These are phyloP conservation scores for Hirtodrosophila trivittata DNA, from an alignment of 2,888 invertebrate genomes.

Conservation along the genomic window DNA sequence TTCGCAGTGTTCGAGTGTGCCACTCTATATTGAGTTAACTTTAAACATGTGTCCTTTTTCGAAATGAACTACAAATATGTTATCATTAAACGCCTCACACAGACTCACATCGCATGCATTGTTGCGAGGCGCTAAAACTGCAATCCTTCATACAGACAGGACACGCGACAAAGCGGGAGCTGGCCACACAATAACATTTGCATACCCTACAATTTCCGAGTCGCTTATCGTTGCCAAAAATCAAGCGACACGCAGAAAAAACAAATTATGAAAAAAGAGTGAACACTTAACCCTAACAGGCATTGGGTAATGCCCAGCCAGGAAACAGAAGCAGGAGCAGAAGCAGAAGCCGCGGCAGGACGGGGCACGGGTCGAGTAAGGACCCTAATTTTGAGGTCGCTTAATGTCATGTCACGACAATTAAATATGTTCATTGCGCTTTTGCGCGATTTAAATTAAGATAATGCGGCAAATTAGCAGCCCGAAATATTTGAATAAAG, in stretches of 20 bases:
- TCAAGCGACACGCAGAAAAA: slow-evolving; percentile 61
- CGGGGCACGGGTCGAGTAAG: slow-evolving; percentile 36
- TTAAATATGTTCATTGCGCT: slow-evolving; percentile 71
- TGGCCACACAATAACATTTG: slow-evolving; percentile 63
- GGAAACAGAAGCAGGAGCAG: too few species aligned
- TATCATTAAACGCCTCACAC: slow-evolving; percentile 61
- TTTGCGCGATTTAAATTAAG: slow-evolving; percentile 79
- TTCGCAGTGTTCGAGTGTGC: too few species aligned
- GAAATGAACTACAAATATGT: slow-evolving; percentile 67
- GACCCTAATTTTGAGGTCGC: slow-evolving; percentile 68
- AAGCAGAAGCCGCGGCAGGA: too few species aligned
- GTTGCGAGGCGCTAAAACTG: slow-evolving; percentile 71
- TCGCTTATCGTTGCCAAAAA: slow-evolving; percentile 71
- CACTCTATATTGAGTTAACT: slow-evolving; percentile 1
- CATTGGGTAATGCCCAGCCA: slow-evolving; percentile 5
- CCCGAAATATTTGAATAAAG: slow-evolving; percentile 77
- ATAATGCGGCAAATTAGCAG: slow-evolving; percentile 82
- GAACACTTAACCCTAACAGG: slow-evolving; percentile 50
- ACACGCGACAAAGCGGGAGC: slow-evolving; percentile 54
- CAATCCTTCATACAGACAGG: slow-evolving; percentile 46
- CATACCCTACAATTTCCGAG: slow-evolving; percentile 72
- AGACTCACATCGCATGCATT: slow-evolving; percentile 53
- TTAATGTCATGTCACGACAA: slow-evolving; percentile 76
- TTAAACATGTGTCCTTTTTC: slow-evolving; percentile 34
- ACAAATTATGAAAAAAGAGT: slow-evolving; percentile 3